Conservation (phyloP, 2,797 vertebrate species). For the Brotula barbata region DNA sequence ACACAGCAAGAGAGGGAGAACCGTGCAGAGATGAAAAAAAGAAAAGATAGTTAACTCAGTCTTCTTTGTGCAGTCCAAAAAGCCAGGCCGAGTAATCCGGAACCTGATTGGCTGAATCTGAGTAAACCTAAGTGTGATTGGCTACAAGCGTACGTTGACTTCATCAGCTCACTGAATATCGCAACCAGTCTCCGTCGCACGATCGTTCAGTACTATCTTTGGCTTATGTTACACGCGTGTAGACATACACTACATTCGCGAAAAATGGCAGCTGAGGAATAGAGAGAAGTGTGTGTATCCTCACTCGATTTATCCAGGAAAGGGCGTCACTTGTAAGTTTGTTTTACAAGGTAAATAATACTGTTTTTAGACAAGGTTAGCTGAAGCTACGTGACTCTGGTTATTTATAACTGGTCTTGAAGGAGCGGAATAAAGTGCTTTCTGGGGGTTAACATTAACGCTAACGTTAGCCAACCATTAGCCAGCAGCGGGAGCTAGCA, state of each 20-base stretch:
- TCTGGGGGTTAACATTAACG: conserved; percentile 57
- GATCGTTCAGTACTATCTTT: conserved; percentile 39
- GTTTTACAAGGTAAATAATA: conserved; percentile 9
- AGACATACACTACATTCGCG: conserved; percentile 70
- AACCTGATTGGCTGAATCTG: conserved; percentile 46
- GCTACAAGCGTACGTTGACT: fast-evolving
- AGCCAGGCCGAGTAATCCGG: fast-evolving
- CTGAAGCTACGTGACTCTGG: conserved; percentile 4
- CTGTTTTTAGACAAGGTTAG: conserved; percentile 4
- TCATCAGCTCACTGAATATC: conserved; percentile 40
- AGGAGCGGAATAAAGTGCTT: conserved; percentile 40
- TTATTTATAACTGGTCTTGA: conserved; percentile 14
- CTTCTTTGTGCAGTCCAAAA: conserved; percentile 22
- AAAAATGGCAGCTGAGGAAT: conserved; percentile 78
- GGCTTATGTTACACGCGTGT: conserved; percentile 71
- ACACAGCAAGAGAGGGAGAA: conserved; percentile 28
- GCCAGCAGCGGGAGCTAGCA: conserved; percentile 59
- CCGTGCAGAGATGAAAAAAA: conserved; percentile 14
- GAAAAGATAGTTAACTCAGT: conserved; percentile 23
- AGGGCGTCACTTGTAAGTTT: conserved; percentile 67
- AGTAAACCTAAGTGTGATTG: conserved; percentile 34
- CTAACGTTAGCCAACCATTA: conserved; percentile 71
- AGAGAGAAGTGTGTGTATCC: conserved; percentile 71
- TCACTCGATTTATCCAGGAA: conserved; percentile 53
- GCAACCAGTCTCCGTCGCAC: background rate